Percentiles rank a stretch among this genome's conserved stretches.
Conservation (phyloP, 2,113 vertebrate species). For the Lutjanus erythropterus region DNA sequence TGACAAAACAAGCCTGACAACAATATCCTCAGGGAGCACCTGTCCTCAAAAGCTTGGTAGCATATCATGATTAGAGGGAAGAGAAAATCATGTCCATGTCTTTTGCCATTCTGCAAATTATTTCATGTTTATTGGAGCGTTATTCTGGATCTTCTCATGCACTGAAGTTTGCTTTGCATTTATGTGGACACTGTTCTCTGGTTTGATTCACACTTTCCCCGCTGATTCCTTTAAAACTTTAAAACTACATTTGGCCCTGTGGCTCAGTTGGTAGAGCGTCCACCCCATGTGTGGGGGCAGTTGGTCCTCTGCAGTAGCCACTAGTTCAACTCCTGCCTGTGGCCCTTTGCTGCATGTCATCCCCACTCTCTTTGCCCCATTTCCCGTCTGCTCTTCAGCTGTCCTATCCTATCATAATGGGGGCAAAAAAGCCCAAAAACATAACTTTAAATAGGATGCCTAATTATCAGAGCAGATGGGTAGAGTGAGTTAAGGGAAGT, state of each 20-base stretch:
- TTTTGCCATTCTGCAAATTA: constrained; percentile 19
- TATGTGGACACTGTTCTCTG: not conserved
- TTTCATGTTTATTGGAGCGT: constrained; percentile 9
- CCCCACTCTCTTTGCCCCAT: no score
- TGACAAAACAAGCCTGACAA: constrained; percentile 64
- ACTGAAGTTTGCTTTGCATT: not conserved
- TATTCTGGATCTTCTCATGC: constrained; percentile 9
- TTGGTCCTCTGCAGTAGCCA: no score
- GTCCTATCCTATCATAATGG: no score
- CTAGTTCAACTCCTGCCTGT: no score
- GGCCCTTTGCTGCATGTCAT: no score
- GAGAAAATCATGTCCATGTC: not conserved
- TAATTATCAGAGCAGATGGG: no score
- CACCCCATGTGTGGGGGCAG: no score
- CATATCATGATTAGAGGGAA: constrained; percentile 36
- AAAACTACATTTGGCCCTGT: not conserved
- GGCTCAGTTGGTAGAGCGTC: no score
- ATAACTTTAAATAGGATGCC: no score
- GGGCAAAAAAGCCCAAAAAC: no score
- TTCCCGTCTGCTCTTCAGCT: no score
- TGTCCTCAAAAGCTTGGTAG: constrained; percentile 19
- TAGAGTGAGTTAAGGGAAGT: no score
- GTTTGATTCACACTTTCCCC: not conserved
- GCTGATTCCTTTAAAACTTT: not conserved
- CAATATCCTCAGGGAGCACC: constrained; percentile 30